Conservation (phyloP, 2,113 vertebrate species). For the Carassius gibelio region DNA sequence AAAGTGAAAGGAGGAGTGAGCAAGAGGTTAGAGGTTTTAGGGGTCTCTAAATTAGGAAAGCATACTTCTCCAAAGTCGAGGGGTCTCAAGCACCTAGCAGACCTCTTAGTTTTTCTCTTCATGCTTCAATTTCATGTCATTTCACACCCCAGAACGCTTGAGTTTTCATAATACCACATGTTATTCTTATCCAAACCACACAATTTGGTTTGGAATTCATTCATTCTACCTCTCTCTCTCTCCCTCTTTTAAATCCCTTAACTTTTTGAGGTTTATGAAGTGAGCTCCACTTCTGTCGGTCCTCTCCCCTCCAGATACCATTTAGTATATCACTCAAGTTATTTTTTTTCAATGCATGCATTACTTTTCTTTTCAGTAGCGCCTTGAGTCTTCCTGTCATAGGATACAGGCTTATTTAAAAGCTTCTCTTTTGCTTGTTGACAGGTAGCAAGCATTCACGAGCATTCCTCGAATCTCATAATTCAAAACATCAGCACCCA, state of each 20-base stretch:
- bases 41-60: constrained; percentile 8
- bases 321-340: constrained; percentile 41
- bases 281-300: background rate
- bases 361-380: constrained; percentile 10
- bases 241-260: too few relatives aligned
- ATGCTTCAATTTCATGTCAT: background rate
- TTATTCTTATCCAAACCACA: constrained; percentile 12
- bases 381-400: constrained; percentile 21
- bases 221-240: constrained; percentile 18
- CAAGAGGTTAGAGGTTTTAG: constrained; percentile 65
- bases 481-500: constrained; percentile 65
- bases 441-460: constrained; percentile 58
- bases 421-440: constrained; percentile 60
- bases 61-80: background rate
- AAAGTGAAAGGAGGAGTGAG: background rate
- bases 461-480: constrained; percentile 17
- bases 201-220: background rate
- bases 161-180: constrained; percentile 31
- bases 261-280: background rate
- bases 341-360: constrained; percentile 6
- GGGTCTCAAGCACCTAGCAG: background rate
- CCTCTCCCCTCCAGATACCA: constrained; percentile 5
- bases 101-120: background rate
- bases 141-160: background rate
- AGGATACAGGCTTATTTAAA: constrained; percentile 37